Base-by-base conservation (phyloP, 2,797 vertebrate genomes). In the Aeoliscus strigatus region DNA sequence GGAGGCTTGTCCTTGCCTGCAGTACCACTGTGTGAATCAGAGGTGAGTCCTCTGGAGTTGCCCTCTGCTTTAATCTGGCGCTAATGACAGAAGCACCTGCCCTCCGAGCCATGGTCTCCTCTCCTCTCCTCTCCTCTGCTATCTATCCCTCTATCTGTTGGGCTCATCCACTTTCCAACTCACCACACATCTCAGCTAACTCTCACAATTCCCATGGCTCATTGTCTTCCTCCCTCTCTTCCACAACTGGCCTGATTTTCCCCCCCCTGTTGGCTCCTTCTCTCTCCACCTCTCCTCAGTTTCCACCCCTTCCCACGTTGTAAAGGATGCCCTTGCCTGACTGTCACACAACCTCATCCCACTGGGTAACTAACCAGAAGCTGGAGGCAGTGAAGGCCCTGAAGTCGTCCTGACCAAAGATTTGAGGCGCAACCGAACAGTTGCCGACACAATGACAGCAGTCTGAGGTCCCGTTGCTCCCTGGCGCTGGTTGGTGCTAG, bases 41-140 rank as follows among this genome's bases (percentile, higher is more conserved):
- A 73, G 74, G 81, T 78, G 75, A 80, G 77, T 81, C 66, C 64
- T 78, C 68, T 73, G 49, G 70, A 80, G 61, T 71, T 76, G 77
- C 81, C 79, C 79, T 77, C 57, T 73, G 66, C 68, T 82, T 83
- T 83, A 78, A 80, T 82, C 78, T 77, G 59, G 47, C 67, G 64
- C 71, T 84, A 81, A 83, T 82, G 79, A 81, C 73, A 80, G 57
- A 66, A 63, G 59, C 75, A 80, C 79, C 77, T 84, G 79, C 66
- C 62, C 77, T 58, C 66, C 53, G 52, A 37, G 49, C 58, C 27
- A 30, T n/a, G n/a, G n/a, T n/a, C n/a, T 16, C 39, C 9, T 10
- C 18, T 18, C 18, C 12, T 11, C n/a, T 12, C 21, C 2, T 11
- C 6, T 16, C 17, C 16, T 26, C 38, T 16, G 35, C 26, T n/a